Conservation (phyloP, 2,797 vertebrate genomes). For the Crax fasciolata region DNA sequence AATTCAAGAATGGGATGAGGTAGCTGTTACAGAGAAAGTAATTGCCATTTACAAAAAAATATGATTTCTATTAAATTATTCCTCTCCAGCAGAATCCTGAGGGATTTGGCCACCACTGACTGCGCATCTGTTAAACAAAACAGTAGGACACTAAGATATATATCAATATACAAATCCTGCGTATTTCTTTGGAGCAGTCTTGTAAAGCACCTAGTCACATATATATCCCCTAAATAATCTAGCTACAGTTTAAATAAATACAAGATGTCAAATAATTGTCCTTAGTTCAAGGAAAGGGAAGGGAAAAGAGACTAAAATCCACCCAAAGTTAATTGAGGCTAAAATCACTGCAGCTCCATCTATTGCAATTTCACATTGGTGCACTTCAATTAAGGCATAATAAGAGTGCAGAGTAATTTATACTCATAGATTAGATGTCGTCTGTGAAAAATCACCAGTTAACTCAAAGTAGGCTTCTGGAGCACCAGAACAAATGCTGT, state of each 20-base stretch:
- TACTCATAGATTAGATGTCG: conserved; percentile 85
- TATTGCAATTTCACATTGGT: conserved; percentile 83
- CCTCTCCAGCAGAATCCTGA: conserved; percentile 61
- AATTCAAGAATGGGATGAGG: conserved; percentile 54
- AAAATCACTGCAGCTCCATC: conserved; percentile 79
- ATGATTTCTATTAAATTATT: conserved; percentile 67
- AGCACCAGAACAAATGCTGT: conserved; percentile 73
- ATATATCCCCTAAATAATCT: conserved; percentile 49
- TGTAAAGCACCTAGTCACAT: conserved; percentile 43
- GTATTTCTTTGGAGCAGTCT: conserved; percentile 30
- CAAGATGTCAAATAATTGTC: conserved; percentile 75
- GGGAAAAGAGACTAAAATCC: conserved; percentile 66
- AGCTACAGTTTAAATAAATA: conserved; percentile 80
- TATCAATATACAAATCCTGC: conserved; percentile 39
- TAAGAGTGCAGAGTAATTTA: conserved; percentile 86
- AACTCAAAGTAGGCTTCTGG: conserved; percentile 79
- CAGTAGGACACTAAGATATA: conserved; percentile 29
- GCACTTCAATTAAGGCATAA: conserved; percentile 87
- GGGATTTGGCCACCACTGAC: conserved; percentile 56
- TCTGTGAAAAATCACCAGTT: conserved; percentile 85
- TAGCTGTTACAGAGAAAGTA: conserved; percentile 18
- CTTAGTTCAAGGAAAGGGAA: conserved; percentile 56
- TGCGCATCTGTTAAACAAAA: conserved; percentile 70
- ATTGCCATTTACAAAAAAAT: conserved; percentile 60
- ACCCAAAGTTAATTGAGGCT: conserved; percentile 80